These are phyloP conservation scores for Thereva unica DNA, from an alignment of 2,888 invertebrate species.

Conservation along the genomic window DNA sequence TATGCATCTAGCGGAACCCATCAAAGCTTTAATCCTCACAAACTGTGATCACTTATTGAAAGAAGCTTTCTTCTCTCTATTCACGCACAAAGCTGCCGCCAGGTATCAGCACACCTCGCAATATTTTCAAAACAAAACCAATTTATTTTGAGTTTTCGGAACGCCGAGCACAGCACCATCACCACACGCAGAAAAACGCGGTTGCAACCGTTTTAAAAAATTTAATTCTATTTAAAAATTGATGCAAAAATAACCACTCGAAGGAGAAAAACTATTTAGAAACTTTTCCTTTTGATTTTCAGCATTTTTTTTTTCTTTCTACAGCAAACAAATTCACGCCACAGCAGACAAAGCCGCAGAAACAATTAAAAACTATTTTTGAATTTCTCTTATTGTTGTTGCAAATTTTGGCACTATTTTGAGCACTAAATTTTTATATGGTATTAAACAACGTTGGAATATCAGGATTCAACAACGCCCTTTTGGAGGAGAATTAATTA, in stretches of 20 bases:
- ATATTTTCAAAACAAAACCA: not conserved
- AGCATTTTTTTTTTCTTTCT: too few species aligned
- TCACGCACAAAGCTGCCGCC: slow-evolving; percentile 12
- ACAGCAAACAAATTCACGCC: too few species aligned
- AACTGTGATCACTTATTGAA: not conserved
- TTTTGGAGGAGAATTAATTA: too few species aligned
- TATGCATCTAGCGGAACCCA: not conserved
- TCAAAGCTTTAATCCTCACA: not conserved
- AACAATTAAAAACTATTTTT: too few species aligned
- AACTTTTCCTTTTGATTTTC: slow-evolving; percentile 4
- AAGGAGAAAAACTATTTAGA: slow-evolving; percentile 22
- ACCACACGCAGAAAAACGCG: slow-evolving; percentile 10
- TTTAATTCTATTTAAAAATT: slow-evolving; percentile 27
- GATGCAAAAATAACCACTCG: slow-evolving; percentile 24
- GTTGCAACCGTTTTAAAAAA: slow-evolving; percentile 21
- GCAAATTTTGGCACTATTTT: too few species aligned
- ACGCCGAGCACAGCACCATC: slow-evolving; percentile 9
- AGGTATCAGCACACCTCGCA: slow-evolving; percentile 15
- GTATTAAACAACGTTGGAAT: too few species aligned
- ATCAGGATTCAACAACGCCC: too few species aligned
- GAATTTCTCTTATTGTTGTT: too few species aligned
- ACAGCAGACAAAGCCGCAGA: too few species aligned
- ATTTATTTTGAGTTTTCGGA: slow-evolving; percentile 29
- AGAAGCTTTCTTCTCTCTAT: too few species aligned
- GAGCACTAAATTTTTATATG: too few species aligned